A percentile compares a stretch with the other conserved stretches of the same genome.
Conservation (phyloP, 1,140 invertebrate genomes). For the Drosophila cardini region DNA sequence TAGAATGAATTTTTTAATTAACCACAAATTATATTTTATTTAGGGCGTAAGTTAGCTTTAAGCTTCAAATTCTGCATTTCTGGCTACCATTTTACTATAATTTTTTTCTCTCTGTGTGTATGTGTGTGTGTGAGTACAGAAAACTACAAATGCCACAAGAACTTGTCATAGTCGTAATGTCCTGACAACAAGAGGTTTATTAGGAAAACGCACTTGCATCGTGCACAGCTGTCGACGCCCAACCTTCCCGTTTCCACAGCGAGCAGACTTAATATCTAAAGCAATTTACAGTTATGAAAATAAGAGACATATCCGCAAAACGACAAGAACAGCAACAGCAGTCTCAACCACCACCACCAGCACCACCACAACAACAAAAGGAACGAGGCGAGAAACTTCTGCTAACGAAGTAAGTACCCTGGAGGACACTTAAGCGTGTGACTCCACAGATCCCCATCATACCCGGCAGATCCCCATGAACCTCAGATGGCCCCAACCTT, state of each 20-base stretch:
- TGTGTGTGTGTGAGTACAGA: neutral
- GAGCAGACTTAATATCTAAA: constrained; percentile 81
- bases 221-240: constrained; percentile 9
- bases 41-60: too few relatives aligned
- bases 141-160: constrained; percentile 28
- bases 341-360: constrained; percentile 31
- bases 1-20: too few relatives aligned
- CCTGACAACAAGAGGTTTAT: constrained; percentile 58
- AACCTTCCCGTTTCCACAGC: constrained; percentile 19
- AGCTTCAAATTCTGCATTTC: too few relatives aligned
- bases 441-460: constrained; percentile 53
- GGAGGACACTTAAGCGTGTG: constrained; percentile 84
- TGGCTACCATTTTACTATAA: too few relatives aligned
- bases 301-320: constrained; percentile 83
- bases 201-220: constrained; percentile 43
- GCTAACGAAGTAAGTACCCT: constrained; percentile 84
- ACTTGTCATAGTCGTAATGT: constrained; percentile 59
- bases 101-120: neutral
- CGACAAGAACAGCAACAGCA: constrained; percentile 66
- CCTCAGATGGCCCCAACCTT: neutral
- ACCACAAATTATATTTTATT: too few relatives aligned
- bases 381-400: constrained; percentile 75
- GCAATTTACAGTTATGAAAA: constrained; percentile 85
- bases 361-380: constrained; percentile 50
- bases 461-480: neutral